Evolutionary conservation across 2,888 invertebrate genomes (phyloP), one percentile per base, ranked within the genome.

Genomic region (Mesodorylaimus sp.): DNA sequence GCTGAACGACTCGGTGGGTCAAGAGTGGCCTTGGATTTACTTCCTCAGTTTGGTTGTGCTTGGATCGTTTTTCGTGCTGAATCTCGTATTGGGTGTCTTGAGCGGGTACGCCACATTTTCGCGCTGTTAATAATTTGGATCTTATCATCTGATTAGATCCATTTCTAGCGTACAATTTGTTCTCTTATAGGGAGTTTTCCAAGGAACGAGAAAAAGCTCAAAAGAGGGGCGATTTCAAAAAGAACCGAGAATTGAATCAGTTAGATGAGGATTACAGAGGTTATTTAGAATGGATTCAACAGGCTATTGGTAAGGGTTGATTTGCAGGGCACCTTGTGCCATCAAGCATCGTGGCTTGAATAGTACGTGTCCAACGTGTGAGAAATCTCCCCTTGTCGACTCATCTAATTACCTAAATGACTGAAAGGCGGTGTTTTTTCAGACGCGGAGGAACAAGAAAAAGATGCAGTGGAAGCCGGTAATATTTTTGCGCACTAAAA

Each of bases 21-120:
- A 81, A 68, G 80, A 81, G 49, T 93, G 91, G 91, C 88, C 95
- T 61, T 99, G 97, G 95, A 81, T 86, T 55, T 97, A 97, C 70
- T 99, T 99, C 68, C 84, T 97, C 58, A 93, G 95, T 26, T 84
- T 99, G 80, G 93, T 99, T 57, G 97, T 99, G 60, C 76, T 99
- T 59, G 97, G 97, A 53, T 97, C 97, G 54, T 99, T 99, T 74
- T 97, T 97, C 72, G 97, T 99, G 57, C 91, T 99, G 83, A 99
- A 97, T 73, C 79, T 97, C 48, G 97, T 97, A 80, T 87, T 97
- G 70, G 97, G 97, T 83, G 97, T 97, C 66, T 78, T 99, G 66
- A 93, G 91, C 63, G 97, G 95, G 86, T 86, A 71, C 75, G 79
- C 76, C n/a, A 24, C 16, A 21, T 13, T 16, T 39, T 21, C 21